Evolutionary conservation across 2,888 invertebrate genomes (phyloP), one percentile per base, ranked within the genome.

Genomic region (Andrena flavipes): DNA sequence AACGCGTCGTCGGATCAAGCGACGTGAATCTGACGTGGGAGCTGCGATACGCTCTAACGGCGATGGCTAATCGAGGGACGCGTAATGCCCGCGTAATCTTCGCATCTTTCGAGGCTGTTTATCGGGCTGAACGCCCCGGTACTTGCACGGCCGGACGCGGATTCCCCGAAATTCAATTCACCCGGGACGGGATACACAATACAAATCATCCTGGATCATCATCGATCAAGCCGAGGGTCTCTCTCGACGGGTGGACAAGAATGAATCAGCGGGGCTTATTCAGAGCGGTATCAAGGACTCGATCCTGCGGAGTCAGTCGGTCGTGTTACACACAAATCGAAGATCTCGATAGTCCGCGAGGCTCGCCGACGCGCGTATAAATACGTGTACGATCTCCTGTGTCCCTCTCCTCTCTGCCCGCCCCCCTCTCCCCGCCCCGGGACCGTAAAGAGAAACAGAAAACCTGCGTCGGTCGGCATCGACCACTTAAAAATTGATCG

Each of bases 401-500:
- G 71, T 59, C 26, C 48, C 20, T 20, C 33, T 20, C 59, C 48
- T 56, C 62, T 35, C 48, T 33, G n/a, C 30, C 13, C 20, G 3
- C 5, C 7, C 51, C 54, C 1, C 49, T 54, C 10, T 2, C 5
- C n/a, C 30, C 30, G 0, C 5, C 26, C 1, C 2, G 2, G 6
- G 60, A n/a, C n/a, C 54, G 54, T 20, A 63, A 82, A 77, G 74
- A 76, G 64, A 77, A 77, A 77, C 56, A 63, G 70, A 68, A 23
- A 59, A 51, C 62, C 71, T 13, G 26, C 63, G 35, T 26, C 65
- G 74, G 69, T 67, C 75, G 56, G 74, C 35, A 42, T 35, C 48
- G 76, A 51, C 76, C 85, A 82, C 84, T 90, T 84, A 89, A 89
- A 90, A 90, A 89, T 89, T 86, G 87, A 91, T 90, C 87, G 87